Evolutionary conservation across 2,888 invertebrate species (phyloP).

Genomic region (Agrochola lota): DNA sequence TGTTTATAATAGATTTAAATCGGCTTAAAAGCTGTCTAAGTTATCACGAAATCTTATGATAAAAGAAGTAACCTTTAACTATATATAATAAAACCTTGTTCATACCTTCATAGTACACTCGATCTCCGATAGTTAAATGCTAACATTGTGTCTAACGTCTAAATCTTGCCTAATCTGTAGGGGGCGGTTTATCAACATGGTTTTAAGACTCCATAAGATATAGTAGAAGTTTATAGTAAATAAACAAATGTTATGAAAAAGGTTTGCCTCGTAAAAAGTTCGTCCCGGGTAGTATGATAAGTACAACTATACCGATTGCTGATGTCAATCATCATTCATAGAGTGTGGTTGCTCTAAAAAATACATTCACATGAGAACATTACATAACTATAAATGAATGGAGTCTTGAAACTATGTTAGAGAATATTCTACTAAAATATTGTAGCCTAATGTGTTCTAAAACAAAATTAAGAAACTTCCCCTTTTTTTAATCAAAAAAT

Average conservation of each 20-base stretch:
- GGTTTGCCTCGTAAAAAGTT: neutral
- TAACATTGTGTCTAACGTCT: conserved; percentile 63
- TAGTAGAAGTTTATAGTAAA: no score
- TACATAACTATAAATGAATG: neutral
- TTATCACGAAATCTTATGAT: neutral
- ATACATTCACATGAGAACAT: neutral
- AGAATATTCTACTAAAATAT: conserved; percentile 27
- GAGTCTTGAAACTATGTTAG: conserved; percentile 55
- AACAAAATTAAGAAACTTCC: conserved; percentile 11
- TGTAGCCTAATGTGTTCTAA: conserved; percentile 46
- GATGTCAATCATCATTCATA: neutral
- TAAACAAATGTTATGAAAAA: neutral
- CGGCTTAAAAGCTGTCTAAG: neutral
- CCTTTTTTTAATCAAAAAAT: conserved; percentile 21
- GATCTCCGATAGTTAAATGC: conserved; percentile 50
- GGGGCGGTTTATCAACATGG: conserved; percentile 38
- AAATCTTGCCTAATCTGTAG: conserved; percentile 48
- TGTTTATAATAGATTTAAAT: neutral
- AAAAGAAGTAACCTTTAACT: neutral
- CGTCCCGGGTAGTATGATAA: neutral
- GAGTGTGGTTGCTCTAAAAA: neutral
- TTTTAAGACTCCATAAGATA: conserved; percentile 39
- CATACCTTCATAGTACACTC: conserved; percentile 23
- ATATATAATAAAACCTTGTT: conserved; percentile 1
- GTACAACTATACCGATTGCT: neutral